Evolutionary conservation across 2,797 vertebrate genomes (phyloP).

Genomic region (Hephaestus fuliginosus): DNA sequence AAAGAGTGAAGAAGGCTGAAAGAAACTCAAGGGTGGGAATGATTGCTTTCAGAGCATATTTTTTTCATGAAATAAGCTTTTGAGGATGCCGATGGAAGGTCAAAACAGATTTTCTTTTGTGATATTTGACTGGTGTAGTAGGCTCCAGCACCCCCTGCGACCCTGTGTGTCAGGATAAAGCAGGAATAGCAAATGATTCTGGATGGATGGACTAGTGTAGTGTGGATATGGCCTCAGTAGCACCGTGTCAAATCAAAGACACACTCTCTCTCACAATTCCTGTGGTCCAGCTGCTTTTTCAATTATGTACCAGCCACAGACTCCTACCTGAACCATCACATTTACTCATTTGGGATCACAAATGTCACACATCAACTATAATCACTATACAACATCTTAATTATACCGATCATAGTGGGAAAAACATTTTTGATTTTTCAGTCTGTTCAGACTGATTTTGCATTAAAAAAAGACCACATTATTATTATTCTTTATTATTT

Average conservation of each 20-base stretch:
- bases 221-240: conserved; percentile 5
- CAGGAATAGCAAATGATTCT: too few species aligned
- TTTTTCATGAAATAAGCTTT: not conserved
- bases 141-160: not conserved
- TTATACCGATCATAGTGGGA: not conserved
- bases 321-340: conserved; percentile 41
- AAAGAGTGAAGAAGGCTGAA: conserved; percentile 6
- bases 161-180: too few species aligned
- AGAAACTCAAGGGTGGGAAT: not conserved
- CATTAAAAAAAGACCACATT: not conserved
- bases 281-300: conserved; percentile 60
- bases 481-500: too few species aligned
- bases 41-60: not conserved
- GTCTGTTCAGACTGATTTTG: not conserved
- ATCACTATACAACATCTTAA: not conserved
- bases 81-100: not conserved
- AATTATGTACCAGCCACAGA: conserved; percentile 25
- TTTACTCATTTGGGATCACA: conserved; percentile 11
- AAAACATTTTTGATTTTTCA: not conserved
- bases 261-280: conserved; percentile 13
- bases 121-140: conserved; percentile 10
- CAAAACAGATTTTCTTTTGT: not conserved
- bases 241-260: conserved; percentile 37
- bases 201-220: not conserved
- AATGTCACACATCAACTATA: conserved; percentile 7